phyloP scores from a whole-genome alignment of 2,888 invertebrate species.

The Mimas tiliae region DNA sequence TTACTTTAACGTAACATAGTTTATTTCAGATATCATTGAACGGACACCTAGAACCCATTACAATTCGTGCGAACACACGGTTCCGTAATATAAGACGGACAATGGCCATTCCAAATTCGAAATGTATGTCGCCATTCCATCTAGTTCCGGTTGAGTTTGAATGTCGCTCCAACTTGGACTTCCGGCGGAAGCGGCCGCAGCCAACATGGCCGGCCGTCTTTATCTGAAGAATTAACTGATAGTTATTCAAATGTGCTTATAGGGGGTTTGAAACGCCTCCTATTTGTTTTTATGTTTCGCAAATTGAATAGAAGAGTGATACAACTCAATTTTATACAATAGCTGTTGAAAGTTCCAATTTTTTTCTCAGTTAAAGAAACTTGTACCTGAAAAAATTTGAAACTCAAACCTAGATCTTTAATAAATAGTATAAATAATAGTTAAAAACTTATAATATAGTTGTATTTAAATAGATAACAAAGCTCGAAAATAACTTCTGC shows the following conservation, averaged over 20 bases:
- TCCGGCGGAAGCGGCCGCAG: conserved; percentile 78
- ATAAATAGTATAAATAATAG: too few relatives aligned
- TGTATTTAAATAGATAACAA: too few relatives aligned
- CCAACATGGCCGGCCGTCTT: conserved; percentile 80
- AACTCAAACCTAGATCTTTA: too few relatives aligned
- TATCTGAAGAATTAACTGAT: conserved; percentile 83
- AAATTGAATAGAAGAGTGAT: too few relatives aligned
- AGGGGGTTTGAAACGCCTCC: conserved; percentile 1
- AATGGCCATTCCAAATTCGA: conserved; percentile 77
- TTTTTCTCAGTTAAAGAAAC: too few relatives aligned
- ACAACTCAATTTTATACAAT: too few relatives aligned
- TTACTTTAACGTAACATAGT: not conserved
- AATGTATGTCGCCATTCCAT: conserved; percentile 82
- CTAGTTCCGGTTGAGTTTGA: conserved; percentile 82
- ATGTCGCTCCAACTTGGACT: conserved; percentile 81
- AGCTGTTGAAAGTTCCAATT: too few relatives aligned
- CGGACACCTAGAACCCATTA: conserved; percentile 13
- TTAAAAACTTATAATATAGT: too few relatives aligned
- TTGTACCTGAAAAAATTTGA: too few relatives aligned
- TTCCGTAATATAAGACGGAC: conserved; percentile 44
- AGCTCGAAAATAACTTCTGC: too few relatives aligned
- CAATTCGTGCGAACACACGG: conserved; percentile 21
- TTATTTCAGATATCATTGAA: not conserved
- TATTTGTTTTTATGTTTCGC: conserved; percentile 1
- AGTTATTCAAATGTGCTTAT: conserved; percentile 75